These are phyloP conservation scores for Arenaria interpres DNA, from an alignment of 2,113 vertebrate species.

Conservation along the genomic window DNA sequence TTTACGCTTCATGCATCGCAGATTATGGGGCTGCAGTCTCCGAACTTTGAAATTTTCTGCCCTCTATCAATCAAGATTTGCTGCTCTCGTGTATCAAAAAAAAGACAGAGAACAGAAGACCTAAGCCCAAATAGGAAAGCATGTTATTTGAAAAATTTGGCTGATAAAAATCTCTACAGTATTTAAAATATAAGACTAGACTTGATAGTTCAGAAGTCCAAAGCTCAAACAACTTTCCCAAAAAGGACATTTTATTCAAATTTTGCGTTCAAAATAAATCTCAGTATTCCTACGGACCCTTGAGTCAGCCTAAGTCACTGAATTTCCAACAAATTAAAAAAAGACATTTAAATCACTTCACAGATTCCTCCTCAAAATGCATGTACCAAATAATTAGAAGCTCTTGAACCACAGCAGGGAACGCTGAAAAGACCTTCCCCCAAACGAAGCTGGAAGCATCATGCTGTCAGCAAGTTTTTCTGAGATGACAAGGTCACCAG, in stretches of 20 bases:
- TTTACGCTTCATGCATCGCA: background rate
- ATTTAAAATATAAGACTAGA: background rate
- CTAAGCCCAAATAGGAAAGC: background rate
- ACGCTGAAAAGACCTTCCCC: background rate
- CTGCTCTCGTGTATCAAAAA: background rate
- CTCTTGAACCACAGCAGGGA: background rate
- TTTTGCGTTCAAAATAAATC: background rate
- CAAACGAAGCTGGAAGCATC: background rate
- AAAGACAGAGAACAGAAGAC: rapidly evolving
- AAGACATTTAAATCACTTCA: background rate
- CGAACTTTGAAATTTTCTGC: background rate
- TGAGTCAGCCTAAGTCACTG: background rate
- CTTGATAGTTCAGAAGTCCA: background rate
- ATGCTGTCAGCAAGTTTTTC: background rate
- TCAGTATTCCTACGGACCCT: background rate
- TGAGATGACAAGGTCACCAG: background rate
- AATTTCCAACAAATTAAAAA: background rate
- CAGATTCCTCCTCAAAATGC: background rate
- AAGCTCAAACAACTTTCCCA: background rate
- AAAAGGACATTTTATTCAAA: background rate
- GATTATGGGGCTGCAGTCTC: background rate
- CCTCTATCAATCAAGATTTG: background rate
- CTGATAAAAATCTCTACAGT: background rate
- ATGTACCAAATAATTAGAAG: background rate
- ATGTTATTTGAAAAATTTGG: background rate